Percentiles rank a stretch among this genome's conserved stretches.
Evolutionary conservation across 2,113 vertebrate genomes (phyloP).

Genomic region (Sterrhoptilus dennistouni): DNA sequence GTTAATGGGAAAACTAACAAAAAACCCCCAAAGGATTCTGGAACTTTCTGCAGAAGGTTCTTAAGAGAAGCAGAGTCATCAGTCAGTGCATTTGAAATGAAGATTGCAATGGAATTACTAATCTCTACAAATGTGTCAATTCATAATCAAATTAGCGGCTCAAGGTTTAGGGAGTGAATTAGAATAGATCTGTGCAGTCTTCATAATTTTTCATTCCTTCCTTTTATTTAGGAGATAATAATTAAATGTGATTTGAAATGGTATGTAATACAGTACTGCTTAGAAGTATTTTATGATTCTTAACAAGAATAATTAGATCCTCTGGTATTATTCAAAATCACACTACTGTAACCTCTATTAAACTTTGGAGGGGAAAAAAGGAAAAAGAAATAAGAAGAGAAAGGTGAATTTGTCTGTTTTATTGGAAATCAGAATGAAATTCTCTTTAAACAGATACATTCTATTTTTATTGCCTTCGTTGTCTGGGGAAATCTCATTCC

Average conservation of each 20-base stretch:
- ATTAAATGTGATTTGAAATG: constrained; percentile 58
- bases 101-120: neutral
- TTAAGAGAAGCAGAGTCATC: neutral
- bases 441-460: constrained; percentile 21
- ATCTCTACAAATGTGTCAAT: constrained; percentile 32
- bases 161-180: constrained; percentile 11
- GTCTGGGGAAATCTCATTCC: constrained; percentile 5
- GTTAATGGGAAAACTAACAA: neutral
- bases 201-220: neutral
- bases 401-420: constrained; percentile 49
- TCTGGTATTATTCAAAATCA: constrained; percentile 48
- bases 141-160: constrained; percentile 57
- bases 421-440: constrained; percentile 12
- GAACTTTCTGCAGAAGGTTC: neutral
- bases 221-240: constrained; percentile 59
- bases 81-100: neutral
- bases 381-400: neutral
- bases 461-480: constrained; percentile 28
- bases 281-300: constrained; percentile 35
- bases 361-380: neutral
- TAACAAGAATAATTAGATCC: constrained; percentile 62
- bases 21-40: neutral
- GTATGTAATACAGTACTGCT: constrained; percentile 32
- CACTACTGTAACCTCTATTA: constrained; percentile 12
- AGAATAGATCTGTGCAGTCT: neutral